Percentiles rank a stretch among this genome's conserved stretches.
Conservation (phyloP, 2,113 vertebrate genomes). For the Prolemur simus region DNA sequence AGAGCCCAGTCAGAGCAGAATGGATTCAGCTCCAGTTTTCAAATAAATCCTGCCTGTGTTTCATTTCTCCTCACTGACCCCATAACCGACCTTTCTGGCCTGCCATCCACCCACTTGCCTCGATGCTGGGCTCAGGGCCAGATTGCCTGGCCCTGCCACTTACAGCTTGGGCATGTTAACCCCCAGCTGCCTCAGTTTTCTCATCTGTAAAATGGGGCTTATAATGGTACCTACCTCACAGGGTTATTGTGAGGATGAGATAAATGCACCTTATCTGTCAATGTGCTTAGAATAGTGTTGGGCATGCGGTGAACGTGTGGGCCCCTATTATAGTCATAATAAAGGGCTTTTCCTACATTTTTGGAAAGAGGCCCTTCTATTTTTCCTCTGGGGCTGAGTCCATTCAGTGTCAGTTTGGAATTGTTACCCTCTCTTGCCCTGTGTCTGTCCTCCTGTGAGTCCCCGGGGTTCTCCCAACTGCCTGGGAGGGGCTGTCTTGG, state of each 20-base stretch:
- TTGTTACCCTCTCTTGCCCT: not conserved
- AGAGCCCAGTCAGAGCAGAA: not conserved
- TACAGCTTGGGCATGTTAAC: not conserved
- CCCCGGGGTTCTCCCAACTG: not conserved
- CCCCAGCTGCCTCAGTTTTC: not conserved
- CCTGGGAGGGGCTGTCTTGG: not conserved
- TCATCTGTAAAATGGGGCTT: not conserved
- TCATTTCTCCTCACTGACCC: not conserved
- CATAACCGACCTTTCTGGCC: not conserved
- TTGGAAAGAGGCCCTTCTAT: not conserved
- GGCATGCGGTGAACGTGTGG: not conserved
- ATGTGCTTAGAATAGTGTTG: not conserved
- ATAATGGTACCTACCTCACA: not conserved
- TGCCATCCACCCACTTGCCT: not conserved
- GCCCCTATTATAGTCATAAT: not conserved
- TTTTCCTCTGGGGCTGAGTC: not conserved
- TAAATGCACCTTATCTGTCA: not conserved
- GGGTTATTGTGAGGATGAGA: not conserved
- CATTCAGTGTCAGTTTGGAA: not conserved
- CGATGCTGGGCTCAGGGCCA: not conserved
- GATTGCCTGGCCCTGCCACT: not conserved
- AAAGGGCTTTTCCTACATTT: not conserved
- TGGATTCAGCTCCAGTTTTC: not conserved
- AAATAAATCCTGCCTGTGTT: not conserved
- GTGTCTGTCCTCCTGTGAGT: not conserved